Percentiles rank a stretch among this genome's conserved stretches.
These are phyloP conservation scores for Piezodorus guildinii DNA, from an alignment of 1,140 invertebrate genomes.

Conservation along the genomic window DNA sequence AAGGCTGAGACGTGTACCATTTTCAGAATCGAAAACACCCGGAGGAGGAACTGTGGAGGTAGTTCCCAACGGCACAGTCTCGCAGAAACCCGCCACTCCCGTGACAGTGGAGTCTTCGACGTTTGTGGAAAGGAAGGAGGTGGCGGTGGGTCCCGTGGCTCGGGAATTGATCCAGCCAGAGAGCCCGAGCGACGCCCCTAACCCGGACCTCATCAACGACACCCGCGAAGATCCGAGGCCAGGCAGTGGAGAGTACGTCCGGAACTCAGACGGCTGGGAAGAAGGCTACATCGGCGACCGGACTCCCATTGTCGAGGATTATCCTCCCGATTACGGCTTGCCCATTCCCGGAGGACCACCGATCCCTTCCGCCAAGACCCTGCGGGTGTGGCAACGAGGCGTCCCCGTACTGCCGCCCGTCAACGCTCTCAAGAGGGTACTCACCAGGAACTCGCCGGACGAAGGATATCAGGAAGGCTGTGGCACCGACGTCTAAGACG, in stretches of 20 bases:
- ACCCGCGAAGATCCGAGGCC: conserved; percentile 34
- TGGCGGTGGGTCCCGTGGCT: conserved; percentile 7
- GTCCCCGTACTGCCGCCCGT: conserved; percentile 71
- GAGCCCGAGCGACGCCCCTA: conserved; percentile 44
- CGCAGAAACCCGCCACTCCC: conserved; percentile 20
- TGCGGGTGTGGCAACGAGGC: conserved; percentile 72
- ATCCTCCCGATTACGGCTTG: conserved; percentile 66
- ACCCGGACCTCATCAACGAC: conserved; percentile 72
- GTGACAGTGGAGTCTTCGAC: conserved; percentile 23
- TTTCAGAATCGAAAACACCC: conserved; percentile 61
- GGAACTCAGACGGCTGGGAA: conserved; percentile 49
- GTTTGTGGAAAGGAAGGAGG: conserved; percentile 25
- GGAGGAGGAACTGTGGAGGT: conserved; percentile 48
- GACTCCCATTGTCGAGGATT: conserved; percentile 61
- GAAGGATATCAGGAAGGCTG: conserved; percentile 85
- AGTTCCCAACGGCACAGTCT: conserved; percentile 30
- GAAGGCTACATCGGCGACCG: conserved; percentile 46
- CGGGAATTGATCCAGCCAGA: conserved; percentile 14
- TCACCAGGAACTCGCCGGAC: conserved; percentile 71
- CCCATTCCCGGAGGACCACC: conserved; percentile 43
- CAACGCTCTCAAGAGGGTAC: conserved; percentile 61
- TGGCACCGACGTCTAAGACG: conserved; percentile 71
- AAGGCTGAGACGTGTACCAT: conserved; percentile 52
- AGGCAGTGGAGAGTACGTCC: conserved; percentile 54
- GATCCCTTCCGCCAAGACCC: conserved; percentile 53